phyloP scores from a whole-genome alignment of 2,888 invertebrate genomes.

The Crocallis elinguaria region DNA sequence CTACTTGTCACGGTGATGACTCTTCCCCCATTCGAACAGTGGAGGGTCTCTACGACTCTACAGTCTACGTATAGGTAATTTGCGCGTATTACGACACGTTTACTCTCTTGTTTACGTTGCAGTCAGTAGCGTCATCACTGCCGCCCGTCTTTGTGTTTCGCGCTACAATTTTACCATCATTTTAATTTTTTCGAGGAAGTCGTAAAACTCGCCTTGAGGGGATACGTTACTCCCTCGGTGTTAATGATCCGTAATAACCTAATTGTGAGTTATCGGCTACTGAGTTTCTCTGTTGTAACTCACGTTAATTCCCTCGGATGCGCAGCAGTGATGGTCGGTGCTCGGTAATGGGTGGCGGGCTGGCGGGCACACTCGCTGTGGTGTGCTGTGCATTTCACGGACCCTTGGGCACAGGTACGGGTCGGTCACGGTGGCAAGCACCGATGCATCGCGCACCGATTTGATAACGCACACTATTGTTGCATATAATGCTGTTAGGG shows the following conservation, averaged over 20 bases:
- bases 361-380: constrained; percentile 13
- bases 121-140: constrained; percentile 37
- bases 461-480: constrained; percentile 63
- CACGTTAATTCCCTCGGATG: constrained; percentile 37
- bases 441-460: constrained; percentile 67
- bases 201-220: constrained; percentile 23
- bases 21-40: constrained; percentile 37
- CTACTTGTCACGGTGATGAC: constrained; percentile 78
- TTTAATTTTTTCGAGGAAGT: constrained; percentile 36
- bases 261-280: constrained; percentile 39
- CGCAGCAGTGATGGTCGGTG: constrained; percentile 39
- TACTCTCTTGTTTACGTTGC: constrained; percentile 42
- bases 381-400: constrained; percentile 67
- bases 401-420: constrained; percentile 65
- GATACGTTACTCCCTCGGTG: constrained; percentile 21
- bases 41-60: constrained; percentile 28
- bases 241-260: constrained; percentile 36
- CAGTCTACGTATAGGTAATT: constrained; percentile 22
- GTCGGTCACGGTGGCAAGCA: constrained; percentile 52
- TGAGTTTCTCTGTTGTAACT: constrained; percentile 30
- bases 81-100: constrained; percentile 43
- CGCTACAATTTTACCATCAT: constrained; percentile 33
- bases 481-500: constrained; percentile 29
- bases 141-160: constrained; percentile 36
- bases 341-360: constrained; percentile 29